These are phyloP conservation scores for Chironomus striatipennis DNA, from an alignment of 1,140 invertebrate species.

Conservation along the genomic window DNA sequence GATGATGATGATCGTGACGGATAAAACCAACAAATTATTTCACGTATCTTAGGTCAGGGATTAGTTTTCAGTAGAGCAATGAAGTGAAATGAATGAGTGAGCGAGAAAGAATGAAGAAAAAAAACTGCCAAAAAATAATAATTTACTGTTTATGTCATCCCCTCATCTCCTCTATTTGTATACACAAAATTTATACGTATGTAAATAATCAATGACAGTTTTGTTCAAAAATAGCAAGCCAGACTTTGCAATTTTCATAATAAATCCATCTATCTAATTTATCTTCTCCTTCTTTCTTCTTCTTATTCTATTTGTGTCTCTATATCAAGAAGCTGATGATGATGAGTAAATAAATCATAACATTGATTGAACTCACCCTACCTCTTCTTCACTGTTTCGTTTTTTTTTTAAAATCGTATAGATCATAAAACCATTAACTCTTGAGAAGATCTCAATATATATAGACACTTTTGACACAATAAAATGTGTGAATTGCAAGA, in stretches of 20 bases:
- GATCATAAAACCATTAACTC: constrained; percentile 13
- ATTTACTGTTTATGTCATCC: not conserved
- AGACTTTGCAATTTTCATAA: too few species aligned
- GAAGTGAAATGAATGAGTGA: not conserved
- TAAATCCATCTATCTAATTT: too few species aligned
- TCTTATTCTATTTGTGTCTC: too few species aligned
- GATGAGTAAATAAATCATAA: too few species aligned
- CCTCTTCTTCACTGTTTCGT: too few species aligned
- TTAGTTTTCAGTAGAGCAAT: not conserved
- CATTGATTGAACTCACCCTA: too few species aligned
- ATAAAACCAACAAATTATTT: constrained; percentile 15
- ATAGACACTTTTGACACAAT: not conserved
- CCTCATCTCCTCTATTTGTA: not conserved
- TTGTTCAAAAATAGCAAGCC: too few species aligned
- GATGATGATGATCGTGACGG: constrained; percentile 11
- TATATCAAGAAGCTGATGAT: too few species aligned
- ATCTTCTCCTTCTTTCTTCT: too few species aligned
- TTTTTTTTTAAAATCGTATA: not conserved
- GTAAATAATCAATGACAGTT: too few species aligned
- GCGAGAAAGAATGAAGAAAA: not conserved
- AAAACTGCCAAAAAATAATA: not conserved
- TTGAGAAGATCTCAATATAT: not conserved
- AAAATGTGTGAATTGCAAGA: constrained; percentile 7
- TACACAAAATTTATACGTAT: too few species aligned
- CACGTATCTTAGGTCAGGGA: constrained; percentile 6